Conservation (phyloP, 2,797 vertebrate genomes). For the Rhinichthys osculus region DNA sequence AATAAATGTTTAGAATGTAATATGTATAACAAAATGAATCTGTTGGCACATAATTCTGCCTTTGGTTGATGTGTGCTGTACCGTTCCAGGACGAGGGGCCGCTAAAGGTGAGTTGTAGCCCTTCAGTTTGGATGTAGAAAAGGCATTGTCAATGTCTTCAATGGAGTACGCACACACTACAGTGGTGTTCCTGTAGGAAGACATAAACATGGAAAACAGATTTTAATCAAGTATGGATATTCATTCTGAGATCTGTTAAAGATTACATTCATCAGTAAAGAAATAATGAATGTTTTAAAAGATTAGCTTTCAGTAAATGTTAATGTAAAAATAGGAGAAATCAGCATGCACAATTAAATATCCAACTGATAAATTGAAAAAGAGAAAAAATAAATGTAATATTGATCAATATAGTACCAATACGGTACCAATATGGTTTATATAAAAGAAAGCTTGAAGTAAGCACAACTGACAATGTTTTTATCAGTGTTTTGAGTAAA, state of each 20-base stretch:
- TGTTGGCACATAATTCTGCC: neutral
- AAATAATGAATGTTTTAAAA: neutral
- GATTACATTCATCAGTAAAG: neutral
- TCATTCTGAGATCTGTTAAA: neutral
- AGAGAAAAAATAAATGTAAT: no score
- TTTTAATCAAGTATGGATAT: neutral
- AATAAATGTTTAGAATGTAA: neutral
- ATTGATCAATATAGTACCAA: neutral
- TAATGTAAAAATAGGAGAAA: no score
- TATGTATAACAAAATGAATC: neutral
- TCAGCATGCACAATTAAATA: neutral
- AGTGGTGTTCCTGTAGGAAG: conserved; percentile 76
- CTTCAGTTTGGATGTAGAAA: conserved; percentile 80
- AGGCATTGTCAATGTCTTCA: conserved; percentile 77
- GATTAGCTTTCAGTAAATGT: neutral
- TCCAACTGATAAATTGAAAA: neutral
- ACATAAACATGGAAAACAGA: conserved; percentile 10
- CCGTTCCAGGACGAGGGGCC: conserved; percentile 77
- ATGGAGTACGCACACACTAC: conserved; percentile 86
- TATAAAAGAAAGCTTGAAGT: neutral
- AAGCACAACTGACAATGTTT: neutral
- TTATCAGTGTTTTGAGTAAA: neutral
- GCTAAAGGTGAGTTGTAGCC: conserved; percentile 72
- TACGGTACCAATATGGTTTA: no score
- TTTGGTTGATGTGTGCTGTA: conserved; percentile 52